Conservation (phyloP, 1,140 invertebrate species). For the Diprion similis region DNA sequence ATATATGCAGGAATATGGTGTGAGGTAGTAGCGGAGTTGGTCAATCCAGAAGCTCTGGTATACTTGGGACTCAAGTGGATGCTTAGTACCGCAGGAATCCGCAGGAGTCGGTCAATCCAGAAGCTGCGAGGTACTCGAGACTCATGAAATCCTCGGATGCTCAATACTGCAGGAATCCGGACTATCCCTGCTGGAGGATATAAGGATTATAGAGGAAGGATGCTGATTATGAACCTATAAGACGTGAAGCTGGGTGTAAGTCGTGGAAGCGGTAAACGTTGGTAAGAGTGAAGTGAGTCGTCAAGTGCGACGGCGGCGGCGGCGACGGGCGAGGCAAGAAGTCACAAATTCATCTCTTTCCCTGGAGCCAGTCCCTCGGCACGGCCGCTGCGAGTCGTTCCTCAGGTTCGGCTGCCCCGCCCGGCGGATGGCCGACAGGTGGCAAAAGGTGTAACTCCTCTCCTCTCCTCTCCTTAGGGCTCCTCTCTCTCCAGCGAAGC, state of each 20-base stretch:
- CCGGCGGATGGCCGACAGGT: slow-evolving; percentile 2
- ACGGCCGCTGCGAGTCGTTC: neutral
- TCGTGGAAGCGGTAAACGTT: neutral
- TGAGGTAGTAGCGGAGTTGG: too few relatives aligned
- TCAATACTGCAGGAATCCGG: too few relatives aligned
- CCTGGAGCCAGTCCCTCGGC: neutral
- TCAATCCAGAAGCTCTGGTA: too few relatives aligned
- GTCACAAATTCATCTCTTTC: slow-evolving; percentile 14
- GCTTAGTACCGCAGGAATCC: too few relatives aligned
- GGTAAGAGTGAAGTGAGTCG: slow-evolving; percentile 16
- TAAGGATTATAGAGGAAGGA: neutral
- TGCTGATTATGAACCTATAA: neutral
- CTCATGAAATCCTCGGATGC: too few relatives aligned
- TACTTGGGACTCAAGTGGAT: too few relatives aligned
- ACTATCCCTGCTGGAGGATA: too few relatives aligned
- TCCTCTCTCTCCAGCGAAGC: slow-evolving; percentile 18
- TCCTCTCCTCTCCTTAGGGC: slow-evolving; percentile 6
- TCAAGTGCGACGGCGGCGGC: slow-evolving; percentile 9
- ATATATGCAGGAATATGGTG: too few relatives aligned
- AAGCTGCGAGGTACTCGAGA: too few relatives aligned
- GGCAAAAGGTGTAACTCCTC: slow-evolving; percentile 6
- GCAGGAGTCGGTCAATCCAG: too few relatives aligned
- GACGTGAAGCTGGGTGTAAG: neutral
- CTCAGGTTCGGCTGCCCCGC: neutral
- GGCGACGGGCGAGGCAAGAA: slow-evolving; percentile 16